Evolutionary conservation across 2,888 invertebrate species (phyloP).

Genomic region (Calameuta pallipes): DNA sequence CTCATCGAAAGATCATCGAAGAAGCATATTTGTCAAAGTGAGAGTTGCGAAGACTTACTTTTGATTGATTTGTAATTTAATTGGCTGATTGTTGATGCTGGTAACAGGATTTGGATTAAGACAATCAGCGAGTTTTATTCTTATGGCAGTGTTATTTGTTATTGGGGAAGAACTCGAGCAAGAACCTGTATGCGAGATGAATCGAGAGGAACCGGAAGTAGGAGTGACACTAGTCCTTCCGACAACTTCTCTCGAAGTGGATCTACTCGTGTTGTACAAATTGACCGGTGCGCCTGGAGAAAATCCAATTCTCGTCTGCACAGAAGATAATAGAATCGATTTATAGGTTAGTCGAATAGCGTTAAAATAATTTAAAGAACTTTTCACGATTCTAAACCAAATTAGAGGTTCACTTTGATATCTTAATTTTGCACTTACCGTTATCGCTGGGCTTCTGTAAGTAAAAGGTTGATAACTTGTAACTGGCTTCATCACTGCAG

Average conservation of each 20-base stretch:
- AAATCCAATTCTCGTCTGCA: slow-evolving; percentile 52
- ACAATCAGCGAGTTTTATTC: slow-evolving; percentile 56
- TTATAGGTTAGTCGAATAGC: slow-evolving; percentile 6
- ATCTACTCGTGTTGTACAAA: slow-evolving; percentile 57
- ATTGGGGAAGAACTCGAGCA: slow-evolving; percentile 43
- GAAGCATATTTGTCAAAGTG: neutral
- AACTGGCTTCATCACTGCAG: slow-evolving; percentile 65
- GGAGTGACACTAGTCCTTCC: slow-evolving; percentile 51
- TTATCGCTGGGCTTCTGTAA: slow-evolving; percentile 55
- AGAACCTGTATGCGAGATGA: slow-evolving; percentile 52
- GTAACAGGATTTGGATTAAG: slow-evolving; percentile 49
- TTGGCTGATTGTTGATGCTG: slow-evolving; percentile 50
- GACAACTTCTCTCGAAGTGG: slow-evolving; percentile 46
- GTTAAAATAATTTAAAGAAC: neutral
- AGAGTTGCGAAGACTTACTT: slow-evolving; percentile 38
- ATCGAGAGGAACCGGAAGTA: slow-evolving; percentile 52
- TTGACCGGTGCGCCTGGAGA: slow-evolving; percentile 61
- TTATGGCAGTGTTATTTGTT: slow-evolving; percentile 44
- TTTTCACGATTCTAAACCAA: neutral
- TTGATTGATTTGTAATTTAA: slow-evolving; percentile 59
- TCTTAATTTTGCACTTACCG: slow-evolving; percentile 38
- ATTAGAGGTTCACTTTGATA: slow-evolving; percentile 24
- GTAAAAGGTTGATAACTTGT: slow-evolving; percentile 57
- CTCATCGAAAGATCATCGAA: neutral
- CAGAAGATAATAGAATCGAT: slow-evolving; percentile 11